These are phyloP conservation scores for Crotalus tigris DNA, from an alignment of 2,113 vertebrate species.

Conservation along the genomic window DNA sequence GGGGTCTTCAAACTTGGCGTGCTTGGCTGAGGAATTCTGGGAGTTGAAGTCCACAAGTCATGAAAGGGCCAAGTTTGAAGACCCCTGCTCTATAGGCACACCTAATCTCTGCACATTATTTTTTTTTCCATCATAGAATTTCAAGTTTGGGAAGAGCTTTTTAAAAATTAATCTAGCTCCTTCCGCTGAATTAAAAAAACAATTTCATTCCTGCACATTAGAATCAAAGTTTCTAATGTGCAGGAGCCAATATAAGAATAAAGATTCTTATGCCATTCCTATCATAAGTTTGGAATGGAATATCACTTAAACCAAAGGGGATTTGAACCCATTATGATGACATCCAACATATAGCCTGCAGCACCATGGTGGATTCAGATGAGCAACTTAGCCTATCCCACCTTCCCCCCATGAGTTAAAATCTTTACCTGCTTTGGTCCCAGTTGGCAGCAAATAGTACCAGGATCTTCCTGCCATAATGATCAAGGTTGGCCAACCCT, in stretches of 20 bases:
- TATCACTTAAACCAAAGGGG: neutral
- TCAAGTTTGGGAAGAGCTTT: neutral
- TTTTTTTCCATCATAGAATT: neutral
- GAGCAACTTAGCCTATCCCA: neutral
- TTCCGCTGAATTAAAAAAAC: neutral
- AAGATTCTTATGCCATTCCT: neutral
- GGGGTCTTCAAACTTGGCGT: too few relatives aligned
- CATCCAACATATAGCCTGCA: neutral
- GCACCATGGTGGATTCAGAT: neutral
- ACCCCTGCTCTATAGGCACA: neutral
- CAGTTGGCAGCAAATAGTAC: conserved; percentile 98
- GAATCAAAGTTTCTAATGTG: neutral
- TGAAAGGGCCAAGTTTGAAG: too few relatives aligned
- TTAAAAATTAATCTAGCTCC: neutral
- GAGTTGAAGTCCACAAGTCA: too few relatives aligned
- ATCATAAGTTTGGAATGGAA: neutral
- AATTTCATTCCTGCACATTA: neutral
- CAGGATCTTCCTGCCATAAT: conserved; percentile 94
- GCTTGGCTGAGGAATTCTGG: too few relatives aligned
- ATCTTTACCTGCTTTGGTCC: conserved; percentile 97
- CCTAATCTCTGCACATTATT: neutral
- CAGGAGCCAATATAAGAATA: neutral
- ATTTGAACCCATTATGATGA: neutral
- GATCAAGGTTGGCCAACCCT: conserved; percentile 92
- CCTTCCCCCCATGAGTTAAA: neutral